phyloP scores from a whole-genome alignment of 2,797 vertebrate species.

The Propithecus deckenii region DNA sequence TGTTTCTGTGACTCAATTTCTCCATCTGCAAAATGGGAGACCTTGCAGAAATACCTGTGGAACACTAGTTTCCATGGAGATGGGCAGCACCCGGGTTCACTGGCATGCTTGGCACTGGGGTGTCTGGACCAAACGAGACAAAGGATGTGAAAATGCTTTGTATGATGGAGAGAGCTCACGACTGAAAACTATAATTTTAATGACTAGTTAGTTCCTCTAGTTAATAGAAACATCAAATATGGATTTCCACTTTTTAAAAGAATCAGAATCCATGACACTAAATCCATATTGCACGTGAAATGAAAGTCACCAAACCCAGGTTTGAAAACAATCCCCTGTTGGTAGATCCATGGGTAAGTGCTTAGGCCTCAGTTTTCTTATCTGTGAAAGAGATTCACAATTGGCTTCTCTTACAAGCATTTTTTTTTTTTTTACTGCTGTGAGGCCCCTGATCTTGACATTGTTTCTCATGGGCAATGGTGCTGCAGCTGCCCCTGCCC shows the following conservation, averaged over 20 bases:
- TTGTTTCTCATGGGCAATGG: accelerated
- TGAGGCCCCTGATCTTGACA: not conserved
- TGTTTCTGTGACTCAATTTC: not conserved
- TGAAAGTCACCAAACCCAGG: not conserved
- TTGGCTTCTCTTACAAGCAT: not conserved
- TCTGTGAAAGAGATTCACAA: not conserved
- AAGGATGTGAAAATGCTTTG: not conserved
- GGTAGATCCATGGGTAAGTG: not conserved
- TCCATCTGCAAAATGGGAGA: not conserved
- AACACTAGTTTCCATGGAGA: not conserved
- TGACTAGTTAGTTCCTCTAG: not conserved
- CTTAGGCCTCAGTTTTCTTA: not conserved
- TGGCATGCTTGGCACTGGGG: not conserved
- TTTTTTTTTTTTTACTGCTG: not conserved
- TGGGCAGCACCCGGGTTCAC: accelerated
- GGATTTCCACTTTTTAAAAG: not conserved
- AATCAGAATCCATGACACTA: not conserved
- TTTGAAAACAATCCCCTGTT: not conserved
- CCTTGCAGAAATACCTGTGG: not conserved
- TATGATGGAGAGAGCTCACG: not conserved
- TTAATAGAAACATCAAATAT: not conserved
- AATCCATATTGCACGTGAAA: not conserved
- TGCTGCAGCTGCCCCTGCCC: not conserved
- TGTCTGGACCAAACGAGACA: not conserved
- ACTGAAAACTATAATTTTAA: not conserved